These are phyloP conservation scores for Triplophysa bombifrons DNA, from an alignment of 2,797 vertebrate species.

Conservation along the genomic window DNA sequence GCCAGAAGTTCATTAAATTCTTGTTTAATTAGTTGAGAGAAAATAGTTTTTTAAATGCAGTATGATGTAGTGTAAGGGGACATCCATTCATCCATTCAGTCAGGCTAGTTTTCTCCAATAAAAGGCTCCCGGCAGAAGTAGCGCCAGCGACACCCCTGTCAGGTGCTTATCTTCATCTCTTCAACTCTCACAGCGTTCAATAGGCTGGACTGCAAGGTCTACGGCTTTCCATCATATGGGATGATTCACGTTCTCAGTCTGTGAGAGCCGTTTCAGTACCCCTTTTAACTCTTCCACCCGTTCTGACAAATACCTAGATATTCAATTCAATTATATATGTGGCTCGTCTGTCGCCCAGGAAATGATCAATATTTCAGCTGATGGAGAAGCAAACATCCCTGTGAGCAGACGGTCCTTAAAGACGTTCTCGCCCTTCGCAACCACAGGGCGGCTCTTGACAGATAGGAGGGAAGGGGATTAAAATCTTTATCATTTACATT, in stretches of 20 bases:
- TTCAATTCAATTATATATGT: constrained; percentile 76
- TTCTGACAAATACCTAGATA: constrained; percentile 49
- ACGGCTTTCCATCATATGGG: constrained; percentile 35
- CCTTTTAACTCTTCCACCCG: constrained; percentile 48
- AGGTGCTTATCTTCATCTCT: constrained; percentile 36
- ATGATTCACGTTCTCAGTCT: constrained; percentile 37
- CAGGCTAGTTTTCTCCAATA: neutral
- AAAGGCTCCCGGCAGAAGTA: neutral
- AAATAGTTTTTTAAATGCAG: constrained; percentile 15
- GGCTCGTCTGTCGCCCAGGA: constrained; percentile 61
- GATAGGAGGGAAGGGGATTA: constrained; percentile 10
- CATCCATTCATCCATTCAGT: constrained; percentile 17
- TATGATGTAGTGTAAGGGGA: constrained; percentile 16
- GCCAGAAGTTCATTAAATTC: constrained; percentile 34
- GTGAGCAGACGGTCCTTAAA: constrained; percentile 75
- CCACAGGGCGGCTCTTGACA: constrained; percentile 40
- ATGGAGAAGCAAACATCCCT: constrained; percentile 74
- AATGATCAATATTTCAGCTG: constrained; percentile 82
- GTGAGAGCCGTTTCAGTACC: constrained; percentile 38
- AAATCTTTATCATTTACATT: neutral
- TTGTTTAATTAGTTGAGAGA: constrained; percentile 28
- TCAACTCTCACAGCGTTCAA: constrained; percentile 15
- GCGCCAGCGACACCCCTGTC: neutral
- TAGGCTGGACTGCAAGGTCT: constrained; percentile 46
- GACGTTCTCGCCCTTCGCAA: constrained; percentile 66